These are phyloP conservation scores for Saguinus imperator DNA, from an alignment of 2,113 vertebrate genomes.

Conservation along the genomic window DNA sequence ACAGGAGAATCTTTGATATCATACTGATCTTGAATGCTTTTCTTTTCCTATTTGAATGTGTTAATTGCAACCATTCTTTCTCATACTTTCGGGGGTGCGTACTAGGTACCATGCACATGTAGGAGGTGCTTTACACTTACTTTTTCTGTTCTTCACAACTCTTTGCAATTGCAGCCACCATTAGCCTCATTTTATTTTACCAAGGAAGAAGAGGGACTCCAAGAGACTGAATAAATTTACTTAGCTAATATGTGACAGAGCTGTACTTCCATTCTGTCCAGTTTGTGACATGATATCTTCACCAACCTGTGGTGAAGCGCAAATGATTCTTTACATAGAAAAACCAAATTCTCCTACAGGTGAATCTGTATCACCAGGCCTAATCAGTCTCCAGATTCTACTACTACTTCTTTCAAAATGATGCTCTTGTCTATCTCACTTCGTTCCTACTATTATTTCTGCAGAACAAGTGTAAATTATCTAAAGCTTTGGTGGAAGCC, in stretches of 20 bases:
- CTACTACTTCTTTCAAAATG: neutral
- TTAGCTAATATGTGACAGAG: rapidly evolving
- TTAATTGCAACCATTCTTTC: neutral
- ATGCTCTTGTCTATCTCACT: neutral
- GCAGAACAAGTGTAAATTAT: neutral
- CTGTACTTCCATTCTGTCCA: neutral
- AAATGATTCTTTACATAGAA: neutral
- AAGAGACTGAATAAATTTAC: neutral
- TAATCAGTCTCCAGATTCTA: neutral
- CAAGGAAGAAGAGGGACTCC: neutral
- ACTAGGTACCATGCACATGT: neutral
- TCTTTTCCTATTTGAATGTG: neutral
- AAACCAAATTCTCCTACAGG: neutral
- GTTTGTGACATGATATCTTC: neutral
- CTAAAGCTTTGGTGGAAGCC: neutral
- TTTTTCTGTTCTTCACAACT: neutral
- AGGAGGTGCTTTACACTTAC: neutral
- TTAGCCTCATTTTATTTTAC: constrained; percentile 1
- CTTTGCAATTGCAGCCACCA: neutral
- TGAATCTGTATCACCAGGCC: neutral
- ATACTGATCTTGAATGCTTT: neutral
- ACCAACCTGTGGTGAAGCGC: neutral
- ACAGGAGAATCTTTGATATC: neutral
- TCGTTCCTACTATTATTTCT: neutral
- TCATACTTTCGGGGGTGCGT: neutral